These are phyloP conservation scores for human DNA, from an alignment of 2,113 vertebrate species.

Conservation along the genomic window DNA sequence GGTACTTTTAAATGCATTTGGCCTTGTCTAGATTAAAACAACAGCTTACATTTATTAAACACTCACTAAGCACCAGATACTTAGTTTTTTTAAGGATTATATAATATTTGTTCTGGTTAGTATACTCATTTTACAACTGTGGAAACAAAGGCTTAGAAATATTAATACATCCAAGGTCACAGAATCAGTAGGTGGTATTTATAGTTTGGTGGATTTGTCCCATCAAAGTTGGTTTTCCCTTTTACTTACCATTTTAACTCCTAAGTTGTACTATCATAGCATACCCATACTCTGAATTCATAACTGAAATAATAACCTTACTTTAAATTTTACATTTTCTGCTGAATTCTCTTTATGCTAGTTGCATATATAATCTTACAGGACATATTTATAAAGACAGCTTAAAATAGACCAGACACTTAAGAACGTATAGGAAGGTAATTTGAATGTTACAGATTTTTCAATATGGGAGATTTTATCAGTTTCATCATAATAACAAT, in stretches of 20 bases:
- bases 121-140: conserved; percentile 1
- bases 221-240: neutral
- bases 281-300: neutral
- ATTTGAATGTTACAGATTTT: neutral
- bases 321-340: conserved; percentile 10
- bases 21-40: neutral
- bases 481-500: neutral
- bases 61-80: neutral
- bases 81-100: neutral
- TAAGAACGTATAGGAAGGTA: neutral
- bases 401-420: neutral
- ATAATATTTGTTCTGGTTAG: neutral
- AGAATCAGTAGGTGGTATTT: neutral
- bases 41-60: neutral
- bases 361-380: neutral
- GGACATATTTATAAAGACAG: neutral
- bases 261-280: neutral
- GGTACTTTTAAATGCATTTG: neutral
- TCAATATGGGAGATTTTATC: neutral
- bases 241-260: neutral
- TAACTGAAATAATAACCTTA: conserved; percentile 17
- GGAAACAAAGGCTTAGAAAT: neutral
- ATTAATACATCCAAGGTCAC: neutral
- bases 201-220: neutral
- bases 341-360: neutral